Evolutionary conservation across 2,113 vertebrate genomes (phyloP), one percentile per base, ranked within the genome.

Genomic region (Bolborhynchus lineola): DNA sequence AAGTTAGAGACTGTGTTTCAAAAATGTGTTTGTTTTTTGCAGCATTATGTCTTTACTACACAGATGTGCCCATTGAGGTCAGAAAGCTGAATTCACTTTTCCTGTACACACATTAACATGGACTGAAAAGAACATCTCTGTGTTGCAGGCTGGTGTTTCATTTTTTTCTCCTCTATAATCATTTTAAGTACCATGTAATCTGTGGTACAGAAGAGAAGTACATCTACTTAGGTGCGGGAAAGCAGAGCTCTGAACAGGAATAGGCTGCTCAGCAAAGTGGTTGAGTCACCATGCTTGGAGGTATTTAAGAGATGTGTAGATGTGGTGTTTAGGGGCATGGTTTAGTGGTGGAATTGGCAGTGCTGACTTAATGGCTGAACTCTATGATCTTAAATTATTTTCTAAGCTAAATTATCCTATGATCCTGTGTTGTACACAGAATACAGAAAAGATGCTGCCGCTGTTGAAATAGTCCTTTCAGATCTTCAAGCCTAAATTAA

Each of bases 31-130:
- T 31, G 37, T 24, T 7, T 86, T 88, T 18, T 55, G 8, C 37
- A 78, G 10, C 11, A 33, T 81, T 78, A 86, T 88, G 29, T 59
- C 42, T 64, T 88, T 55, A 39, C 52, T 39, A 39, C 13, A 17
- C 25, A 62, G 0, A 1, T 2, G 44, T 77, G n/a, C 28, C 25
- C 23, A 4, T 0, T 35, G 39, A 70, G n/a, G 37, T 67, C 50
- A 86, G 19, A 69, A 26, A 0, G 0, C 24, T 52, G 39, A 28
- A 19, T 85, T 76, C 9, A 31, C 8, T 91, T 75, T 33, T 5
- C 0, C 39, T 86, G 18, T 25, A 49, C 11, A 3, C 9, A 13
- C 23, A 57, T 20, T 50, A 39, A 57, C 13, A 57, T 0, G 5
- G 42, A 68, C 39, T 65, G 65, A 55, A 31, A 39, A 24, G 59